These are phyloP conservation scores for Entomobrya multifasciata DNA, from an alignment of 2,888 invertebrate genomes.

Conservation along the genomic window DNA sequence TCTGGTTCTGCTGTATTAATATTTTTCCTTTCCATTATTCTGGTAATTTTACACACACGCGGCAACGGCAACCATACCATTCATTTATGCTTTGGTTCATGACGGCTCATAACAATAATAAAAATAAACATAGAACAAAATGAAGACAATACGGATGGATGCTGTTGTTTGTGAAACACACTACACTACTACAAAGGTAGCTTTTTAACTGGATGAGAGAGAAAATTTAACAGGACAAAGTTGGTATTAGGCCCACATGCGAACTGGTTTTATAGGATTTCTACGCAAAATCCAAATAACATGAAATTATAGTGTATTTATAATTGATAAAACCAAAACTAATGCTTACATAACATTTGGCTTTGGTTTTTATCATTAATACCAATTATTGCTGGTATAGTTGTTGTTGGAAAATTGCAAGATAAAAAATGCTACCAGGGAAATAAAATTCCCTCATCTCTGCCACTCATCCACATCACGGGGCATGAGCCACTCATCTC, in stretches of 20 bases:
- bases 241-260: not conserved
- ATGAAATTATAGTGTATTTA: slow-evolving; percentile 51
- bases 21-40: slow-evolving; percentile 35
- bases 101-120: slow-evolving; percentile 44
- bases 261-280: not conserved
- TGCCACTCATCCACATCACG: slow-evolving; percentile 6
- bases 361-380: slow-evolving; percentile 19
- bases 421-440: slow-evolving; percentile 7
- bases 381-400: not conserved
- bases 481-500: slow-evolving; percentile 16
- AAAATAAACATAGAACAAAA: slow-evolving; percentile 31
- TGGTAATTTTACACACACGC: slow-evolving; percentile 51
- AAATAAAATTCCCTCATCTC: slow-evolving; percentile 15
- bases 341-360: not conserved
- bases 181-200: not conserved
- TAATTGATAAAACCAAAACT: slow-evolving; percentile 44
- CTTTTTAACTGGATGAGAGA: not conserved
- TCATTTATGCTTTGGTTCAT: not conserved
- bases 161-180: not conserved
- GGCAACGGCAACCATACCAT: not conserved
- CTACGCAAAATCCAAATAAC: slow-evolving; percentile 23
- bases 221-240: not conserved
- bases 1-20: slow-evolving; percentile 45
- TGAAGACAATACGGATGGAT: slow-evolving; percentile 22
- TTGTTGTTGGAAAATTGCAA: not conserved